Evolutionary conservation across 2,888 invertebrate species (phyloP), one percentile per base, ranked within the genome.

Genomic region (Harmothoe impar): DNA sequence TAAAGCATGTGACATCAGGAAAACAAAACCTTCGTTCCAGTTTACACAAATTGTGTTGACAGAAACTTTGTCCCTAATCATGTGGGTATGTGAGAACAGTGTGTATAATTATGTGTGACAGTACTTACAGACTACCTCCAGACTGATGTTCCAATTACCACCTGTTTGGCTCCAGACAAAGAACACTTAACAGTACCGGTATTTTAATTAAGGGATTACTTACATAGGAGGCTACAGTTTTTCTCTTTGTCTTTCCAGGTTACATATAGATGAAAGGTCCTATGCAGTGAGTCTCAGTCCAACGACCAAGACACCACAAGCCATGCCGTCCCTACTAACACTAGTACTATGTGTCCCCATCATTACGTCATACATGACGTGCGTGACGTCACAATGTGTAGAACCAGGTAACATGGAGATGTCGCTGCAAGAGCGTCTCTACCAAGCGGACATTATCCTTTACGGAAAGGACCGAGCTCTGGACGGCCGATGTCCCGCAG

Each of bases 401-500:
- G 15, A 86, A 15, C 86, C 86, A 25, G 86, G 54, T 7, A 31
- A 31, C 56, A 29, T 86, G 25, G 86, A 86, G 52, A 23, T 86
- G 23, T 86, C 86, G 15, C 54, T 86, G 0, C 86, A 86, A 54
- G 86, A 86, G 23, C 86, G 86, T 29, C 56, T 86, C 10, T 86
- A 86, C 86, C 86, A 86, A 54, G 86, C 86, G 25, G 54, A 86
- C 29, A 86, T 86, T 25, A 54, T 86, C 29, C 86, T 86, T 12
- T 86, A 54, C 31, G 86, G 86, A n/a, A 23, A 86, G 54, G 86
- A 86, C 31, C 0, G 10, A 29, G 54, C 56, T 7, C 51, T 12
- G 20, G 86, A 52, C n/a, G 33, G 31, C 5, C 25, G 7, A 20
- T 86, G 86, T 25, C 86, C 86, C 5, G 15, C 1, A n/a, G 29